Conservation (phyloP, 2,113 vertebrate species). For the Notechis scutatus region DNA sequence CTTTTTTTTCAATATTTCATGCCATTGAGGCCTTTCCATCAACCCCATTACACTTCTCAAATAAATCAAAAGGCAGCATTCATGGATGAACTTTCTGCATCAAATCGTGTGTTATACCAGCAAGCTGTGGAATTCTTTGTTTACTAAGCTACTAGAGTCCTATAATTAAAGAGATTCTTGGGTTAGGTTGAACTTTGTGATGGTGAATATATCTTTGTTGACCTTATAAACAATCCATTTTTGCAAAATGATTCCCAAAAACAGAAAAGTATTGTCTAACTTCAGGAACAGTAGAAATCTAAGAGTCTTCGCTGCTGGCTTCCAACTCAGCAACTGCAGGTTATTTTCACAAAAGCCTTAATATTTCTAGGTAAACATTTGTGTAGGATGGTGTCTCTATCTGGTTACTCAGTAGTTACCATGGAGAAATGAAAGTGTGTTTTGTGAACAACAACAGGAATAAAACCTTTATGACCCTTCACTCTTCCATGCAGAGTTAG, state of each 20-base stretch:
- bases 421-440: slow-evolving; percentile 19
- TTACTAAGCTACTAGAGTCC: neutral
- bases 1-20: neutral
- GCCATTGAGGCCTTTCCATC: neutral
- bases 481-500: neutral
- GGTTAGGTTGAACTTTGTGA: too few relatives aligned
- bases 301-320: neutral
- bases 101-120: neutral
- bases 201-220: neutral
- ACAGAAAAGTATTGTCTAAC: neutral
- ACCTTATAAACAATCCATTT: neutral
- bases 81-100: neutral
- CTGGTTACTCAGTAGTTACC: slow-evolving; percentile 34
- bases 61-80: neutral
- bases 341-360: slow-evolving; percentile 8
- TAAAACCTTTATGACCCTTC: neutral
- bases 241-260: neutral
- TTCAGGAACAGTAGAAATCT: neutral
- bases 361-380: slow-evolving; percentile 18
- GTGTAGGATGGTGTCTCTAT: slow-evolving; percentile 11
- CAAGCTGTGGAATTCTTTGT: neutral
- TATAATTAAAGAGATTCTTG: neutral
- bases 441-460: slow-evolving; percentile 16
- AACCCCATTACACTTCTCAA: neutral
- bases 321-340: slow-evolving; percentile 2